These are phyloP conservation scores for Cololabis saira DNA, from an alignment of 2,113 vertebrate genomes.

Conservation along the genomic window DNA sequence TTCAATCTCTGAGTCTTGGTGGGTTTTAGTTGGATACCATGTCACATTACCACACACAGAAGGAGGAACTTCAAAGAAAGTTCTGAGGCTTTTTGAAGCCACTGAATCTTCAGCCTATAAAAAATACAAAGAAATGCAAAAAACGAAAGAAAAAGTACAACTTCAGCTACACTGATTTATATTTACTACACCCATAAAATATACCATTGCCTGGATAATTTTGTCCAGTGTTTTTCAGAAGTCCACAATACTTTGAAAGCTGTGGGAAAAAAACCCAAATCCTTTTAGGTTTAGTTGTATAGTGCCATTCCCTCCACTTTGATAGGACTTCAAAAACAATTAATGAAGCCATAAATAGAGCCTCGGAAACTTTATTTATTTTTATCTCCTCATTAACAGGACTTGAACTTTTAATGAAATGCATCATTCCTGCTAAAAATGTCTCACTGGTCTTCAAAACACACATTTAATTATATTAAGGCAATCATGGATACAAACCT, in stretches of 20 bases:
- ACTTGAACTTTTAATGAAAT: constrained; percentile 13
- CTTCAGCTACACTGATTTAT: constrained; percentile 32
- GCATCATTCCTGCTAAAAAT: background rate
- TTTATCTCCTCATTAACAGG: background rate
- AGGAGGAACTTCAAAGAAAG: constrained; percentile 66
- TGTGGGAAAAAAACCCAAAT: constrained; percentile 16
- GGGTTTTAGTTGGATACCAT: constrained; percentile 63
- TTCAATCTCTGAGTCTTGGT: constrained; percentile 66
- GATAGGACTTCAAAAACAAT: background rate
- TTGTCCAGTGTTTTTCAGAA: constrained; percentile 32
- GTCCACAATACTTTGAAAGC: constrained; percentile 37
- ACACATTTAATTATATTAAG: constrained; percentile 2
- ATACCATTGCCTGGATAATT: constrained; percentile 44
- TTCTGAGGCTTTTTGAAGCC: constrained; percentile 48
- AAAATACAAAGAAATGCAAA: constrained; percentile 12
- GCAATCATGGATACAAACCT: too few species aligned
- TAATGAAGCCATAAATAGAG: background rate
- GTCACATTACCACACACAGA: constrained; percentile 68
- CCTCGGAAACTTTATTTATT: background rate
- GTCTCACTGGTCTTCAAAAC: constrained; percentile 5
- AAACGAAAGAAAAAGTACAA: too few species aligned
- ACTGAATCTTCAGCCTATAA: constrained; percentile 63
- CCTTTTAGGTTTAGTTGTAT: too few species aligned
- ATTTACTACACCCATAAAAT: constrained; percentile 49
- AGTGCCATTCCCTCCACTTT: too few species aligned